Evolutionary conservation across 2,113 vertebrate species (phyloP), one percentile per base, ranked within the genome.

Genomic region (Salvelinus namaycush): DNA sequence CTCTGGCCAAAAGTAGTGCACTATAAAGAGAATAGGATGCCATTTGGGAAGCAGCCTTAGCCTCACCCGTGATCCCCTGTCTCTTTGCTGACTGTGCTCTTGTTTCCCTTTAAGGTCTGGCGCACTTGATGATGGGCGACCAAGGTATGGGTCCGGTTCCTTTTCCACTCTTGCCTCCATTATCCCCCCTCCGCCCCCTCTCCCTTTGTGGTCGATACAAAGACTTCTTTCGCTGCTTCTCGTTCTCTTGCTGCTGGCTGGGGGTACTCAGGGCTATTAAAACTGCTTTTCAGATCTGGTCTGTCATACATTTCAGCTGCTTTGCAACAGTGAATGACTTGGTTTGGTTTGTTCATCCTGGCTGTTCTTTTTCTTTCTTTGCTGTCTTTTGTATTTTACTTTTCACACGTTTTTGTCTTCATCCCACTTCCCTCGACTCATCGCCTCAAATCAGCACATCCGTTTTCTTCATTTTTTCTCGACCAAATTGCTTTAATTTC

Each of bases 91-190:
- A 98, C 95, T 98, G 92, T 98, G 95, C 96, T 98, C 95, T 97
- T 97, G 95, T 98, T 98, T 97, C 93, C 96, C 96, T 98, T 98
- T 94, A 98, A 98, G 97, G 97, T 98, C 96, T 97, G 95, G 97
- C 97, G 93, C 97, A 99, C 96, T 95, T 99, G 97, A 99, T 98
- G 97, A 98, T 99, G 97, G 97, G 97, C 95, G 97, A 99, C 95
- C 97, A 98, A 99, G 97, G 97, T 99, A 99, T 96, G 97, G 93
- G 93, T 93, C 96, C 93, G 95, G 93, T 94, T 98, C 95, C 94
- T 96, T 95, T 44, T 44, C 39, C 39, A 44, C 9, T 44, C 39
- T 44, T 44, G 8, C 39, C 39, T 11, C 39, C 39, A 44, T 93
- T 91, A 88, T 93, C 91, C 81, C 79, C 74, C 64, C 66, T 78